Conservation (phyloP, 2,888 invertebrate genomes). For the Dascillus cervinus region DNA sequence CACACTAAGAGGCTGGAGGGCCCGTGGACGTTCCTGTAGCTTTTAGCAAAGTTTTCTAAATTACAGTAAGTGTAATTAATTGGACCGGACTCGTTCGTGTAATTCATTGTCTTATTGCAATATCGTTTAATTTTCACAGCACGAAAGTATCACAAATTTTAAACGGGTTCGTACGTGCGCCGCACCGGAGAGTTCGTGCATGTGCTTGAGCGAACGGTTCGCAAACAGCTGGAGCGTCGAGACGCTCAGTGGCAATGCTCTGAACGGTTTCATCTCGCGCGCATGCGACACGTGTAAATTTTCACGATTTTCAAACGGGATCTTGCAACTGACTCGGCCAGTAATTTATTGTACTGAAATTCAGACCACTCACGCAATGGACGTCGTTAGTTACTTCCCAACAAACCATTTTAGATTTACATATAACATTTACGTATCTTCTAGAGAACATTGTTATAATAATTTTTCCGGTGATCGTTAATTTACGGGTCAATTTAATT, state of each 20-base stretch:
- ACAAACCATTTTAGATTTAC: too few species aligned
- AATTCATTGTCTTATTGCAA: background rate
- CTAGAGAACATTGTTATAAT: too few species aligned
- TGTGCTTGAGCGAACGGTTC: background rate
- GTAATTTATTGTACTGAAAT: too few species aligned
- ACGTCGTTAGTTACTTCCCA: too few species aligned
- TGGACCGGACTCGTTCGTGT: background rate
- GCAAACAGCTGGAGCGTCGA: background rate
- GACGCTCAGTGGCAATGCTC: background rate
- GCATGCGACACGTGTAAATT: slow-evolving; percentile 1
- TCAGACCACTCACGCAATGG: too few species aligned
- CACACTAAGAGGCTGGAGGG: slow-evolving; percentile 81
- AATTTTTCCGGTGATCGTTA: too few species aligned
- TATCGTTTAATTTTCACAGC: background rate
- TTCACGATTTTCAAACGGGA: too few species aligned
- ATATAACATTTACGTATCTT: too few species aligned
- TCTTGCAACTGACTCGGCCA: too few species aligned
- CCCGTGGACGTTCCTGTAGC: slow-evolving; percentile 72
- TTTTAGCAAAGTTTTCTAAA: slow-evolving; percentile 52
- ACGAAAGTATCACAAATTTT: background rate
- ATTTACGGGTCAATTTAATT: too few species aligned
- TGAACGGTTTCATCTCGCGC: background rate
- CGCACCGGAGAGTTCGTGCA: background rate
- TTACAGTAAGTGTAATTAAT: slow-evolving; percentile 33
- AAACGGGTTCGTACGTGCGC: background rate